Percentiles rank a stretch among this genome's conserved stretches.
phyloP scores from a whole-genome alignment of 1,140 invertebrate genomes.

The Saxidomus purpurata region DNA sequence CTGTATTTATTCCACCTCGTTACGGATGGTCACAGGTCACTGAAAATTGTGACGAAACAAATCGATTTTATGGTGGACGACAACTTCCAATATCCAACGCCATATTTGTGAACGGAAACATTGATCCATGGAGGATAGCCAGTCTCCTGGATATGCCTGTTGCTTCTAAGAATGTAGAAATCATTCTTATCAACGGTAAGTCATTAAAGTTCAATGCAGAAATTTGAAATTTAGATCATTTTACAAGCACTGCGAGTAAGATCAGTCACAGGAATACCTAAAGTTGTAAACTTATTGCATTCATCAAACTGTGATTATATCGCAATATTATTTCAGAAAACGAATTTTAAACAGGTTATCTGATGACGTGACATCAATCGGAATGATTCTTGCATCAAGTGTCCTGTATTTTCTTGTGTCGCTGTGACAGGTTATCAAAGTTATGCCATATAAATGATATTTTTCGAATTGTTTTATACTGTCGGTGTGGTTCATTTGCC shows the following conservation, averaged over 20 bases:
- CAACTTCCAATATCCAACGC: constrained; percentile 91
- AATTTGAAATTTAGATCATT: too few relatives aligned
- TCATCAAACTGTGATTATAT: too few relatives aligned
- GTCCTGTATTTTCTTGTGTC: too few relatives aligned
- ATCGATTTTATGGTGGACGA: constrained; percentile 92
- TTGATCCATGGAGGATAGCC: constrained; percentile 96
- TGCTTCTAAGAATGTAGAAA: constrained; percentile 72
- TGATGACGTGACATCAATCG: background rate
- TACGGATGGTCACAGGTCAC: constrained; percentile 86
- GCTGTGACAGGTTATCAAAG: background rate
- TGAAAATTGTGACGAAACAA: constrained; percentile 90
- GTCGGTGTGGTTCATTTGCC: too few relatives aligned
- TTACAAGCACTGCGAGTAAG: too few relatives aligned
- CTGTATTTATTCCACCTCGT: constrained; percentile 91
- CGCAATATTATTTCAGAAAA: too few relatives aligned
- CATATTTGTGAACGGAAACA: constrained; percentile 95
- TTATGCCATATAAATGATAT: too few relatives aligned
- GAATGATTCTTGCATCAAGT: background rate
- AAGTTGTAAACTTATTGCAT: too few relatives aligned
- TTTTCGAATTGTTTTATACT: too few relatives aligned
- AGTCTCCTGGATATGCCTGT: constrained; percentile 81
- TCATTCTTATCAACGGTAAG: constrained; percentile 29
- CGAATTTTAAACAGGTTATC: too few relatives aligned
- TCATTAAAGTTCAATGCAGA: background rate
- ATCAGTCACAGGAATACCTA: too few relatives aligned